Conservation (phyloP, 2,888 invertebrate genomes). For the Agrotis exclamationis region DNA sequence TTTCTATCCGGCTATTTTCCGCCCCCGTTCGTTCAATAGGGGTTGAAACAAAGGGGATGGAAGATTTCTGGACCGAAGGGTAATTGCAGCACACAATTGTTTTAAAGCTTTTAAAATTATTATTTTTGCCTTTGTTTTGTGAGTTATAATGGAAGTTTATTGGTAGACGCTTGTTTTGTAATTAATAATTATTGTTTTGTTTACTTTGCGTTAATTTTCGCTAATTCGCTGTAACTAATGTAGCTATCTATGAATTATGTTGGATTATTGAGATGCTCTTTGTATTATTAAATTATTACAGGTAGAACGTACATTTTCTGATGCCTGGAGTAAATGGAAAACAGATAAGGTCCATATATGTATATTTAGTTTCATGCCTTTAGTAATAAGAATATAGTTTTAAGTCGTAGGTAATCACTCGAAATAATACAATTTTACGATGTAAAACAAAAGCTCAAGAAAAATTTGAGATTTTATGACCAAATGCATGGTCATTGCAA, state of each 20-base stretch:
- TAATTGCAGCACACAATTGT: constrained; percentile 66
- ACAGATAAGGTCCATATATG: too few relatives aligned
- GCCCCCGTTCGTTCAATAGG: constrained; percentile 60
- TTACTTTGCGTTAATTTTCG: background rate
- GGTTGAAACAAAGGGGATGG: constrained; percentile 58
- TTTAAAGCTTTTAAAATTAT: constrained; percentile 68
- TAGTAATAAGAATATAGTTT: too few relatives aligned
- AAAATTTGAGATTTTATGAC: too few relatives aligned
- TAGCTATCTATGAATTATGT: background rate
- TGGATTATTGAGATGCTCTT: background rate
- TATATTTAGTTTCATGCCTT: too few relatives aligned
- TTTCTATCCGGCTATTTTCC: constrained; percentile 65
- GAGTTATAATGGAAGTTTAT: constrained; percentile 50
- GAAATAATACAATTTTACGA: too few relatives aligned
- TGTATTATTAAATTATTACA: background rate
- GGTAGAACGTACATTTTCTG: too few relatives aligned
- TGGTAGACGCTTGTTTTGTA: constrained; percentile 24
- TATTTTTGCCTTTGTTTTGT: constrained; percentile 64
- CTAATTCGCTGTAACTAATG: background rate
- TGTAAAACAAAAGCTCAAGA: too few relatives aligned
- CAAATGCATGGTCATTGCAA: too few relatives aligned
- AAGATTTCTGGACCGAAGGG: constrained; percentile 56
- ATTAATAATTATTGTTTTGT: constrained; percentile 32
- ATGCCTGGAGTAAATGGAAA: too few relatives aligned
- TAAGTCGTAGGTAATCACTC: too few relatives aligned